Conservation (phyloP, 2,113 vertebrate genomes). For the Siphamia tubifer region DNA sequence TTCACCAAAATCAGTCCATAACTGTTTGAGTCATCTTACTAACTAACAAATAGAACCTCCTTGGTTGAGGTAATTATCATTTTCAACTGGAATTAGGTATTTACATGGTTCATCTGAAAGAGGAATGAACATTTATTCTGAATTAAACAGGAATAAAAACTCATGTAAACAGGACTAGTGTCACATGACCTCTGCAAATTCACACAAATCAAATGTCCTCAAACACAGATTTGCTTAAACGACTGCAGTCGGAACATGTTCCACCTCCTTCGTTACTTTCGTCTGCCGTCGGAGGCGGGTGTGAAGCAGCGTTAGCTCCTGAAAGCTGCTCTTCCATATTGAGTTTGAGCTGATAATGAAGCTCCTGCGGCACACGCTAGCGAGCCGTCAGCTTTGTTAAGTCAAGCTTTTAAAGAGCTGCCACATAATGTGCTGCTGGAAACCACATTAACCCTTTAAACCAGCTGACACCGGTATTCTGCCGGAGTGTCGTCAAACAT, state of each 20-base stretch:
- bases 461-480: background rate
- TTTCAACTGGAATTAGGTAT: no score
- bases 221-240: no score
- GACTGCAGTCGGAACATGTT: background rate
- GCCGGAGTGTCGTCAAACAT: background rate
- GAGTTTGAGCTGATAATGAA: slow-evolving; percentile 1
- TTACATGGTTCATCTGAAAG: no score
- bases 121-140: no score
- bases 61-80: no score
- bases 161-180: no score
- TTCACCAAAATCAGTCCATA: no score
- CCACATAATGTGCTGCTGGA: background rate
- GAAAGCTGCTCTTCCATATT: background rate
- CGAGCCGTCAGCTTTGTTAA: background rate
- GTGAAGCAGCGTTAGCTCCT: background rate
- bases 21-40: no score
- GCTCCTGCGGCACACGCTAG: background rate
- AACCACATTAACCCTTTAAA: background rate
- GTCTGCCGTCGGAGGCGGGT: background rate
- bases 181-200: no score
- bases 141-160: no score
- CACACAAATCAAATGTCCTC: no score
- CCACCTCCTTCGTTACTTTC: background rate
- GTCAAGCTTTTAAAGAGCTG: background rate
- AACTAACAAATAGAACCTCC: no score